phyloP scores from a whole-genome alignment of 2,888 invertebrate genomes.

The Mesopsocus fuscifrons region DNA sequence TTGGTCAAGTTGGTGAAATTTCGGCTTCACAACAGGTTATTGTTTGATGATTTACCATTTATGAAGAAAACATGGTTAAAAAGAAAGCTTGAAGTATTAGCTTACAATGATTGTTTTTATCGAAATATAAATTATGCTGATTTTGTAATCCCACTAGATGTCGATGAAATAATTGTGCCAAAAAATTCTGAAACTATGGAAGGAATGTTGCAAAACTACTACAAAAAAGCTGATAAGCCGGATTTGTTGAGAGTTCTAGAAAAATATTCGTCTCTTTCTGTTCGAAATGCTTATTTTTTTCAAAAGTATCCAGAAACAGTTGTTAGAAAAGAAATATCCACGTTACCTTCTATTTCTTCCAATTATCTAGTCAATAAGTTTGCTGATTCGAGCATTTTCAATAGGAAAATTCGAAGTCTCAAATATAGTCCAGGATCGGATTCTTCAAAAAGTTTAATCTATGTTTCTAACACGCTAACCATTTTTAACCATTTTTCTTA shows the following conservation, averaged over 20 bases:
- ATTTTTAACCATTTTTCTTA: slow-evolving; percentile 6
- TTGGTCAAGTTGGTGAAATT: not conserved
- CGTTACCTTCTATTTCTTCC: not conserved
- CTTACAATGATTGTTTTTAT: slow-evolving; percentile 7
- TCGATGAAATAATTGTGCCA: slow-evolving; percentile 7
- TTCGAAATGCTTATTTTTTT: slow-evolving; percentile 4
- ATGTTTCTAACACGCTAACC: not conserved
- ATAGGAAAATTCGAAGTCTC: not conserved
- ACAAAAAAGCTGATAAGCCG: not conserved
- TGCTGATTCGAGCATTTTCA: not conserved
- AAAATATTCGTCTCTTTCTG: slow-evolving; percentile 1
- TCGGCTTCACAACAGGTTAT: not conserved
- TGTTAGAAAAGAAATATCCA: not conserved
- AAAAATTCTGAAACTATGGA: not conserved
- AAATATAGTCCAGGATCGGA: not conserved
- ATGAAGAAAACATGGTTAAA: not conserved
- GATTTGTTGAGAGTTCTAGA: not conserved
- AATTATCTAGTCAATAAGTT: not conserved
- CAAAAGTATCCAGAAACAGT: not conserved
- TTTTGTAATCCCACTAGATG: slow-evolving; percentile 5
- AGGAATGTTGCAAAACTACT: not conserved
- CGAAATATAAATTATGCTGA: not conserved
- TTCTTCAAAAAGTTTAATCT: slow-evolving; percentile 4
- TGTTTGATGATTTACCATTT: not conserved
- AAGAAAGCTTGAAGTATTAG: slow-evolving; percentile 1